These are phyloP conservation scores for Dysdera silvatica DNA, from an alignment of 1,140 invertebrate genomes.

Conservation along the genomic window DNA sequence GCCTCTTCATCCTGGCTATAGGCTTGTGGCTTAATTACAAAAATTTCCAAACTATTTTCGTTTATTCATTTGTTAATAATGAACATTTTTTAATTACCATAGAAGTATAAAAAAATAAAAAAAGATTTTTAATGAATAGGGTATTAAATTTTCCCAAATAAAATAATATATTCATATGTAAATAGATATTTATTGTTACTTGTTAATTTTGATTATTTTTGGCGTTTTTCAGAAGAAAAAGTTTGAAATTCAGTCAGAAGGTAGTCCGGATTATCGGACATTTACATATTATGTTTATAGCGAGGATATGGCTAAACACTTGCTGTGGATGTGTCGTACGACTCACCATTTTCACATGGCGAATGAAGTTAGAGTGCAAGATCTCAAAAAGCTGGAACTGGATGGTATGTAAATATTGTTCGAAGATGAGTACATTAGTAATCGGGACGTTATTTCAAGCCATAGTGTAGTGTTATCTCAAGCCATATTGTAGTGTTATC, in stretches of 20 bases:
- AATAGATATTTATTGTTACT: not conserved
- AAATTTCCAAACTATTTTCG: no score
- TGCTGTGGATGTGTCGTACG: constrained; percentile 76
- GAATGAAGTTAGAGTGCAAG: constrained; percentile 69
- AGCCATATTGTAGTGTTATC: no score
- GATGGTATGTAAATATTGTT: constrained; percentile 50
- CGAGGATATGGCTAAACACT: constrained; percentile 84
- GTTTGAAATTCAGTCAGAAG: constrained; percentile 84
- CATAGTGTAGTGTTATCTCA: no score
- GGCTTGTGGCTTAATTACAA: no score
- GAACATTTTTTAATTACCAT: not conserved
- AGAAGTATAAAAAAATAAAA: not conserved
- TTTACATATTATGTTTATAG: constrained; percentile 79
- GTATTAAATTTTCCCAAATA: not conserved
- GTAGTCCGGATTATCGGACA: constrained; percentile 56
- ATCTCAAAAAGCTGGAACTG: constrained; percentile 65
- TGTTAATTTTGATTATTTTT: not conserved
- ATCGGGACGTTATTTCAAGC: not conserved
- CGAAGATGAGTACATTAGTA: not conserved
- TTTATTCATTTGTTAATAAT: not conserved
- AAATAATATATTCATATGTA: not conserved
- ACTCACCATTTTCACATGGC: constrained; percentile 93
- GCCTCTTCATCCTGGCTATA: no score
- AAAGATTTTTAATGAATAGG: not conserved
- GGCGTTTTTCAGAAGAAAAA: constrained; percentile 68